Evolutionary conservation across 2,797 vertebrate genomes (phyloP).

Genomic region (Molossus molossus): DNA sequence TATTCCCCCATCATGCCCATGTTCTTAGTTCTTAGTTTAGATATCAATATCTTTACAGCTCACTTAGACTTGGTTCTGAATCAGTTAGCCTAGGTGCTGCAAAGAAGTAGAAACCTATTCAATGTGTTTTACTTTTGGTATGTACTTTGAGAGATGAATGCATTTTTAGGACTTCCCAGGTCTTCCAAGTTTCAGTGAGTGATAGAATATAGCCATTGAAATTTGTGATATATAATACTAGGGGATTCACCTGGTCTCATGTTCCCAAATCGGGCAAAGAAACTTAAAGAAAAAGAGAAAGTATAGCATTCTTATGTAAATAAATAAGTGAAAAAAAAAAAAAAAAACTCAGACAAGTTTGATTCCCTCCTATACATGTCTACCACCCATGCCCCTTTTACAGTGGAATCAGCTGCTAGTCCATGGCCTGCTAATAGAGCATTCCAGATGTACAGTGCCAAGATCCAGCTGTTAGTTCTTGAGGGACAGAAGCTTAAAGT

Average conservation of each 20-base stretch:
- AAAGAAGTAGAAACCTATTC: constrained; percentile 54
- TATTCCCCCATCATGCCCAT: not conserved
- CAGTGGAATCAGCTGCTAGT: constrained; percentile 3
- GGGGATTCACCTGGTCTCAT: not conserved
- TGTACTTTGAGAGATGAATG: constrained; percentile 16
- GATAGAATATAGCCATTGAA: constrained; percentile 37
- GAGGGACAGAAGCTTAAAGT: constrained; percentile 89
- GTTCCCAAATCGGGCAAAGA: constrained; percentile 13
- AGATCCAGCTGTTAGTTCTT: constrained; percentile 72
- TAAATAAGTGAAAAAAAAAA: constrained; percentile 77
- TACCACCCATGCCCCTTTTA: not conserved
- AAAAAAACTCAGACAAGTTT: constrained; percentile 35
- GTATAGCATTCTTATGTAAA: constrained; percentile 69
- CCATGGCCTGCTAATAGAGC: not conserved
- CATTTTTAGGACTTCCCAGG: constrained; percentile 17
- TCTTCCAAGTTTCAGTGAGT: not conserved
- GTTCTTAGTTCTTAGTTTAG: constrained; percentile 40
- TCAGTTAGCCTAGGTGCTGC: not conserved
- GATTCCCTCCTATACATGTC: not conserved
- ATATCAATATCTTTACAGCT: constrained; percentile 27
- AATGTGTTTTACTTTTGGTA: constrained; percentile 41
- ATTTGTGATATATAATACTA: constrained; percentile 8
- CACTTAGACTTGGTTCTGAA: constrained; percentile 27
- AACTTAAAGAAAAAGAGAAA: constrained; percentile 59
- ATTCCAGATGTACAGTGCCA: not conserved